Conservation (phyloP, 1,140 invertebrate genomes). For the Drosophila yakuba region DNA sequence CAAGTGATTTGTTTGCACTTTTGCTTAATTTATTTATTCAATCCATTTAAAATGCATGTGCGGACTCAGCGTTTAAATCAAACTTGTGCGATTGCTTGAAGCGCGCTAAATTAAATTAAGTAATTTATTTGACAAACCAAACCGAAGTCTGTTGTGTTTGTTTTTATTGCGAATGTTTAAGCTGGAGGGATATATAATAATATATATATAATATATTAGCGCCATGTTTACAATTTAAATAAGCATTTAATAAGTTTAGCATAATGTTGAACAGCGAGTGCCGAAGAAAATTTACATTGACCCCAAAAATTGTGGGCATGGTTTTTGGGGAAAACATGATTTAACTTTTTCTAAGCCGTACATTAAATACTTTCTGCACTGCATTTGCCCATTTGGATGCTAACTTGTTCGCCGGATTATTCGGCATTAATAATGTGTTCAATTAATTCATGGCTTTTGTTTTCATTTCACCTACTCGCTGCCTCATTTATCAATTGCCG, state of each 20-base stretch:
- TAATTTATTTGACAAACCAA: slow-evolving; percentile 29
- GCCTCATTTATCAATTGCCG: slow-evolving; percentile 42
- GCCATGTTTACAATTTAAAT: not conserved
- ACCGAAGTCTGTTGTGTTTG: not conserved
- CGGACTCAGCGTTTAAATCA: not conserved
- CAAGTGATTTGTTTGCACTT: slow-evolving; percentile 4
- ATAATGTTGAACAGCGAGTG: no score
- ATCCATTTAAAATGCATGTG: slow-evolving; percentile 10
- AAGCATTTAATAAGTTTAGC: slow-evolving; percentile 2
- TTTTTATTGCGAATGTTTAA: not conserved
- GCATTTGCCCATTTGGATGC: not conserved
- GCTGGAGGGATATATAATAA: no score
- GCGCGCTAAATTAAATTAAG: slow-evolving; percentile 26
- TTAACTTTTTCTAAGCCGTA: slow-evolving; percentile 30
- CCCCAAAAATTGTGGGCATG: not conserved
- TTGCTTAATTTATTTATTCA: slow-evolving; percentile 1
- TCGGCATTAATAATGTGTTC: slow-evolving; percentile 40
- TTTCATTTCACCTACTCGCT: slow-evolving; percentile 21
- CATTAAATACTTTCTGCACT: slow-evolving; percentile 31
- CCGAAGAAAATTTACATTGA: not conserved
- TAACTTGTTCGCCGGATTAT: slow-evolving; percentile 32
- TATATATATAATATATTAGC: not conserved
- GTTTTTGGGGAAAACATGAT: not conserved
- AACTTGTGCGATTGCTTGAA: not conserved
- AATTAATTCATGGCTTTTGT: slow-evolving; percentile 45